Conservation (phyloP, 2,888 invertebrate species). For the Cheilosia variabilis region DNA sequence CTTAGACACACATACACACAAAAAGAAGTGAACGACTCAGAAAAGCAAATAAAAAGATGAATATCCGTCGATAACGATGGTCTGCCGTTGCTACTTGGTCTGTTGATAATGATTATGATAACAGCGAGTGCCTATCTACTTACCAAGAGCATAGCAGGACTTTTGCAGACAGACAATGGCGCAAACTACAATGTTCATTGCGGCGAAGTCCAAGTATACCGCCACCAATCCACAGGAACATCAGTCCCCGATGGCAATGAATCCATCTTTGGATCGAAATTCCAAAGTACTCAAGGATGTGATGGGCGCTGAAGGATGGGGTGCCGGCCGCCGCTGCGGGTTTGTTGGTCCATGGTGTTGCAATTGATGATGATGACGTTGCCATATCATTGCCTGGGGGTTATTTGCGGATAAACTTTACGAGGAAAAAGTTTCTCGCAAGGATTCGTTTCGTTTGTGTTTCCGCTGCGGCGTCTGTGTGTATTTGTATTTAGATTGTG, state of each 20-base stretch:
- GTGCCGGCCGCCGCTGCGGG: constrained; percentile 45
- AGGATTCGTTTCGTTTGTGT: constrained; percentile 34
- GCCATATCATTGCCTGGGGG: constrained; percentile 67
- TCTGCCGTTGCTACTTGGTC: background rate
- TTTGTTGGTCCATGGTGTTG: constrained; percentile 52
- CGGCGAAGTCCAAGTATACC: background rate
- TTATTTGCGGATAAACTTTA: constrained; percentile 71
- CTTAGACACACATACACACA: constrained; percentile 11
- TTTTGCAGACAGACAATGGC: constrained; percentile 46
- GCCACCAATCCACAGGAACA: constrained; percentile 7
- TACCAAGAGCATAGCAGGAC: background rate
- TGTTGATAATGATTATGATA: constrained; percentile 42
- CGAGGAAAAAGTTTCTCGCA: constrained; percentile 46
- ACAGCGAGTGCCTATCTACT: background rate
- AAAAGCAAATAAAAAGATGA: constrained; percentile 69
- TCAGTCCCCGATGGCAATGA: constrained; percentile 64
- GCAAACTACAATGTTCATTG: constrained; percentile 50
- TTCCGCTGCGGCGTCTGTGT: constrained; percentile 1
- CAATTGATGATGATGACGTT: constrained; percentile 68
- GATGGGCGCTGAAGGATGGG: background rate
- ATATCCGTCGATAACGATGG: constrained; percentile 68
- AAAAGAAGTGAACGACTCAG: constrained; percentile 31
- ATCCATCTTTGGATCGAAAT: constrained; percentile 61
- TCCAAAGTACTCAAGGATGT: constrained; percentile 62
- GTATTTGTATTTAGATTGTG: constrained; percentile 2